Evolutionary conservation across 37 sponge, comb jelly and placozoan genomes (phyloP).

Genomic region (Ephydatia muelleri): DNA sequence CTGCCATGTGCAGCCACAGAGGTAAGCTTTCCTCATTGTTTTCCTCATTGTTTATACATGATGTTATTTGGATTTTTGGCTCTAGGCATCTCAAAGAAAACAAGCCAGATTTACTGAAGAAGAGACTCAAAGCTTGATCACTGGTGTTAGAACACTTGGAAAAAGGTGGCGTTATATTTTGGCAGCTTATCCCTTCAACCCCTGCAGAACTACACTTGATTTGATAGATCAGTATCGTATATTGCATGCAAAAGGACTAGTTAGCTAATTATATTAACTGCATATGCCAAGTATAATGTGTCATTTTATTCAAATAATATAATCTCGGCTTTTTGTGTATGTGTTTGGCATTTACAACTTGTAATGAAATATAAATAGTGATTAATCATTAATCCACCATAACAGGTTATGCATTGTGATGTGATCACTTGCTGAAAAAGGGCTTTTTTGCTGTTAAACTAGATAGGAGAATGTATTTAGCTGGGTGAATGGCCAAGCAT

Average conservation of each 20-base stretch:
- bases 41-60: too few species aligned
- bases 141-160: conserved; percentile 36
- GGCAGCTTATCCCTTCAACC: conserved; percentile 37
- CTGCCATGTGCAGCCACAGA: neutral
- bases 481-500: too few species aligned
- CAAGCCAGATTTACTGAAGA: conserved; percentile 4
- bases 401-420: too few species aligned
- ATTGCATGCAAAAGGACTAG: neutral
- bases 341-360: too few species aligned
- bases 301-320: neutral
- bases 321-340: neutral
- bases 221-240: conserved; percentile 54
- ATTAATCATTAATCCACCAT: too few species aligned
- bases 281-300: neutral
- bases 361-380: too few species aligned
- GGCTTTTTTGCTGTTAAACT: too few species aligned
- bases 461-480: too few species aligned
- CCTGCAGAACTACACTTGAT: conserved; percentile 22
- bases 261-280: neutral
- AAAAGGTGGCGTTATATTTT: conserved; percentile 46
- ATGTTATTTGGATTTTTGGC: too few species aligned
- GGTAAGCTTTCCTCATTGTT: neutral
- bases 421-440: too few species aligned
- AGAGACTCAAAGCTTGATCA: conserved; percentile 24
- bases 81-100: neutral